Conservation (phyloP, 2,113 vertebrate species). For the Motacilla alba region DNA sequence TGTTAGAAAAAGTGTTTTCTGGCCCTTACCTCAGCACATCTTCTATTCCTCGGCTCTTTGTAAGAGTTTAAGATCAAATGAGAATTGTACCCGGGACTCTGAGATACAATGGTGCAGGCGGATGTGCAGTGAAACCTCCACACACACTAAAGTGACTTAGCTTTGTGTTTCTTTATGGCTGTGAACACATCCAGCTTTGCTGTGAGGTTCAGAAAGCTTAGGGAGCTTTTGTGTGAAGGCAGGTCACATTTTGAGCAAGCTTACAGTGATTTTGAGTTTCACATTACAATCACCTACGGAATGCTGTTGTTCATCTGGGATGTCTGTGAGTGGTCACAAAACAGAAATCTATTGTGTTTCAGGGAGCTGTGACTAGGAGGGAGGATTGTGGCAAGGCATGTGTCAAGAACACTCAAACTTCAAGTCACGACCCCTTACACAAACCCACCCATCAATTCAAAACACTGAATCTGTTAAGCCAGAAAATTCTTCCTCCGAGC, state of each 20-base stretch:
- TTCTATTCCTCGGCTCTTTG: not conserved
- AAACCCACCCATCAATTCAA: not conserved
- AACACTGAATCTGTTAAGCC: not conserved
- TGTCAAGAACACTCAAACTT: not conserved
- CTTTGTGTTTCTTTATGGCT: not conserved
- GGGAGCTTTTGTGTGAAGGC: not conserved
- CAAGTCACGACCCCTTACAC: not conserved
- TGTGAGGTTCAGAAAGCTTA: not conserved
- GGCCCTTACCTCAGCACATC: constrained; percentile 21
- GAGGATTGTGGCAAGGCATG: not conserved
- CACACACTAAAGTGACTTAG: not conserved
- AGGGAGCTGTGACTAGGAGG: not conserved
- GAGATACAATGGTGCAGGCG: not conserved
- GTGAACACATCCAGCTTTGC: not conserved
- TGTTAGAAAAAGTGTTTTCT: not conserved
- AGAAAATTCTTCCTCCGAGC: not conserved
- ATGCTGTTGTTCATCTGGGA: not conserved
- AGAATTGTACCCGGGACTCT: not conserved
- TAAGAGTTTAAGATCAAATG: not conserved
- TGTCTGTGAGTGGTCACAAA: not conserved
- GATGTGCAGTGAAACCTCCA: not conserved
- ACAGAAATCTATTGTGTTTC: not conserved
- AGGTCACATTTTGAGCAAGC: not conserved
- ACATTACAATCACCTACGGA: not conserved
- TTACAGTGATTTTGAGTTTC: not conserved